Evolutionary conservation across 2,113 vertebrate species (phyloP).

Genomic region (Acinonyx jubatus): DNA sequence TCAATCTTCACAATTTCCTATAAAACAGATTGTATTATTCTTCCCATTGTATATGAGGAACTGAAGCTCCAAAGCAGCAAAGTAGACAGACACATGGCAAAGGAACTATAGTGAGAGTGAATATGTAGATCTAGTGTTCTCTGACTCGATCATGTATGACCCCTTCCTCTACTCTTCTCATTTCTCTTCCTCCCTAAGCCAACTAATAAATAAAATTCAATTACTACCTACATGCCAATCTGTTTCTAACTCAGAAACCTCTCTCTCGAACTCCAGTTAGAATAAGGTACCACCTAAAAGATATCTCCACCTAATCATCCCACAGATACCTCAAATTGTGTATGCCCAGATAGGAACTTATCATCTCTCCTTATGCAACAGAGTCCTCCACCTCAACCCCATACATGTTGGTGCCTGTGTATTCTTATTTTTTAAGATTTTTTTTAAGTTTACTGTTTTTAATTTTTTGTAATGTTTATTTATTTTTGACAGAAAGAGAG

Average conservation of each 20-base stretch:
- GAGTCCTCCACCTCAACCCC: background rate
- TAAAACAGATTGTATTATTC: background rate
- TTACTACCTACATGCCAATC: background rate
- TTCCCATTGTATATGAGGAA: background rate
- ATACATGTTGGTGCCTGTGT: background rate
- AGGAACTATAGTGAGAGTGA: background rate
- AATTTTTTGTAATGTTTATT: no score
- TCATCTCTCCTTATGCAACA: background rate
- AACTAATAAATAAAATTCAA: conserved; percentile 36
- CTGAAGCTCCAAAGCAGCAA: background rate
- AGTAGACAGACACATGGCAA: background rate
- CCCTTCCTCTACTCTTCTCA: background rate
- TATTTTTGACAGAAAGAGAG: no score
- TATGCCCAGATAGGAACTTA: background rate
- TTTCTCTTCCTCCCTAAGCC: background rate
- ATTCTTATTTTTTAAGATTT: background rate
- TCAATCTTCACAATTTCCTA: background rate
- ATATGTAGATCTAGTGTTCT: background rate
- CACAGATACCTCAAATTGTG: background rate
- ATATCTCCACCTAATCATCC: background rate
- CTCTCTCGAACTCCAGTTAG: background rate
- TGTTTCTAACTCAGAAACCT: background rate
- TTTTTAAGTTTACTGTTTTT: no score
- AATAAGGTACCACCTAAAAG: background rate
- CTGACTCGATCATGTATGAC: background rate